phyloP scores from a whole-genome alignment of 2,888 invertebrate species.

The Acanthopleura granulata region DNA sequence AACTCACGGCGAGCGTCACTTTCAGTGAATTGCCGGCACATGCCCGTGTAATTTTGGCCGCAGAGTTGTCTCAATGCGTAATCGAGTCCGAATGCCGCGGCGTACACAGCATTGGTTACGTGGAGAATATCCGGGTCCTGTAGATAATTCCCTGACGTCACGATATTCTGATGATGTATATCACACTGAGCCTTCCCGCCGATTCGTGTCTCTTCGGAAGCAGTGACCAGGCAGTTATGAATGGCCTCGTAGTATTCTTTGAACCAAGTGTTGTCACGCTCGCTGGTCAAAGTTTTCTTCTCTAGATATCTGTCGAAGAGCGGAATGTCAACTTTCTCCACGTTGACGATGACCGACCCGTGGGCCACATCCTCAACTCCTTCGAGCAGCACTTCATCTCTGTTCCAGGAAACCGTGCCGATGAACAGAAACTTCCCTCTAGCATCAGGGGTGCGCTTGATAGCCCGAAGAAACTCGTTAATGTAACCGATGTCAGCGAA shows the following conservation, averaged over 20 bases:
- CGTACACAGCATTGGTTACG: slow-evolving; percentile 63
- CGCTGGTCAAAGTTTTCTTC: slow-evolving; percentile 54
- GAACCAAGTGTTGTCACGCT: slow-evolving; percentile 70
- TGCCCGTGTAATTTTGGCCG: slow-evolving; percentile 52
- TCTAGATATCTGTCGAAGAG: slow-evolving; percentile 57
- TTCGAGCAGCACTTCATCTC: slow-evolving; percentile 20
- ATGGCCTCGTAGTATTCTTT: slow-evolving; percentile 68
- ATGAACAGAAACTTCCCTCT: slow-evolving; percentile 43
- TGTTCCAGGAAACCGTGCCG: slow-evolving; percentile 58
- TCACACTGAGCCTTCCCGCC: neutral
- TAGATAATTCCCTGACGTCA: slow-evolving; percentile 42
- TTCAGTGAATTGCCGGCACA: slow-evolving; percentile 55
- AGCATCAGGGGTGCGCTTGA: slow-evolving; percentile 41
- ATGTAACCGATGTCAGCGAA: slow-evolving; percentile 53
- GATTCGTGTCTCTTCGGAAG: slow-evolving; percentile 27
- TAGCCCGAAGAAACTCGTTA: slow-evolving; percentile 50
- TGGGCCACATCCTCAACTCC: slow-evolving; percentile 26
- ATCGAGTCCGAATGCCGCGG: slow-evolving; percentile 59
- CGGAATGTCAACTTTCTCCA: slow-evolving; percentile 50
- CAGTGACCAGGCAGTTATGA: slow-evolving; percentile 63
- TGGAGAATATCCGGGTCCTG: slow-evolving; percentile 59
- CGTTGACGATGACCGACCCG: slow-evolving; percentile 47
- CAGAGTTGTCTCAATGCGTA: slow-evolving; percentile 49
- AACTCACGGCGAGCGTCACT: slow-evolving; percentile 31
- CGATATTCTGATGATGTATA: slow-evolving; percentile 30